phyloP scores from a whole-genome alignment of 2,797 vertebrate species.

The Cyclura pinguis region DNA sequence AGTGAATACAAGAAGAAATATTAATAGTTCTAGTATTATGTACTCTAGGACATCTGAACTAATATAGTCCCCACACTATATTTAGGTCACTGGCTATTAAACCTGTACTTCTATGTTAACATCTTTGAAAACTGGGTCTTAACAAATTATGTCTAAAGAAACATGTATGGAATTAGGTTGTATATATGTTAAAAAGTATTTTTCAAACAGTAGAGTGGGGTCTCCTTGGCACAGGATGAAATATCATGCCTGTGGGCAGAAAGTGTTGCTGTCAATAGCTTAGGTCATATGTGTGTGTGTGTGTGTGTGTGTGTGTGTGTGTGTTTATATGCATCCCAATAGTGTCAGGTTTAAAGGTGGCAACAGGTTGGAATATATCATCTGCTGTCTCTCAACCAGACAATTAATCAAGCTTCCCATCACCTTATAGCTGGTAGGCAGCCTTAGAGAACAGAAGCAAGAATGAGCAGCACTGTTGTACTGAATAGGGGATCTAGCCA shows the following conservation, averaged over 20 bases:
- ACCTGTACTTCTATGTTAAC: background rate
- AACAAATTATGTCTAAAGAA: background rate
- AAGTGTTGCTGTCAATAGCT: background rate
- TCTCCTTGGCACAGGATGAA: too few relatives aligned
- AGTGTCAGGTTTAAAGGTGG: background rate
- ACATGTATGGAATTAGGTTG: background rate
- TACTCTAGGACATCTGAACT: background rate
- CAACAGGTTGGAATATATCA: background rate
- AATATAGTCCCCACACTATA: background rate
- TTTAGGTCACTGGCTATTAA: fast-evolving
- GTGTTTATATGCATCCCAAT: background rate
- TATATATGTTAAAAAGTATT: background rate
- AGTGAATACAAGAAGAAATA: slow-evolving; percentile 14
- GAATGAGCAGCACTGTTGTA: background rate
- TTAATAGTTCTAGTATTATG: slow-evolving; percentile 1
- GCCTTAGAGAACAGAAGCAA: background rate
- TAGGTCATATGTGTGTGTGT: too few relatives aligned
- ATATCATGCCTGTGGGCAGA: background rate
- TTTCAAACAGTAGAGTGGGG: background rate
- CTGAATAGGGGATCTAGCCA: background rate
- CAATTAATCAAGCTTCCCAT: background rate
- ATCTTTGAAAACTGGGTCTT: background rate
- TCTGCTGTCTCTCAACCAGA: background rate
- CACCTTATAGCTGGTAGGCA: background rate
- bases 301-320: too few relatives aligned